Evolutionary conservation across 2,888 invertebrate species (phyloP).

Genomic region (Nomada fabriciana): DNA sequence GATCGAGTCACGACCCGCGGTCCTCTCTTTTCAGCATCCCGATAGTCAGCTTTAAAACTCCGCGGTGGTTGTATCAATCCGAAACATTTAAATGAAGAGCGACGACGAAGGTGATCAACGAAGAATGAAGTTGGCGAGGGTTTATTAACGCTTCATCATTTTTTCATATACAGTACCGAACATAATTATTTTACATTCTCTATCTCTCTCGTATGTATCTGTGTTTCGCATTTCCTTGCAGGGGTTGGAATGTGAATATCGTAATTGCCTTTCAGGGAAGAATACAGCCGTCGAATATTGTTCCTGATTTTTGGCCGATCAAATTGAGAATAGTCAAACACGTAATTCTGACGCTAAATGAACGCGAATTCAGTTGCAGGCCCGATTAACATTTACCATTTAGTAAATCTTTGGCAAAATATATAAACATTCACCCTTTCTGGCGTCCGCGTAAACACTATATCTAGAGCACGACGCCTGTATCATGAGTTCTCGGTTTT

Average conservation of each 20-base stretch:
- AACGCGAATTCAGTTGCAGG: too few relatives aligned
- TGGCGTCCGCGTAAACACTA: slow-evolving; percentile 4
- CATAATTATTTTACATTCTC: too few relatives aligned
- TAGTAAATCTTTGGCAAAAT: slow-evolving; percentile 21
- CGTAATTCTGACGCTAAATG: too few relatives aligned
- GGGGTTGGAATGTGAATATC: too few relatives aligned
- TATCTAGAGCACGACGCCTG: slow-evolving; percentile 24
- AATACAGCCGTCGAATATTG: too few relatives aligned
- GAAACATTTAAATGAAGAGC: slow-evolving; percentile 38
- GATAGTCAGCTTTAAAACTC: slow-evolving; percentile 33
- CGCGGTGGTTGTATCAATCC: slow-evolving; percentile 27
- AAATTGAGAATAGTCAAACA: too few relatives aligned
- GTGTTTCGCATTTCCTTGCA: too few relatives aligned
- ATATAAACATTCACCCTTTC: background rate
- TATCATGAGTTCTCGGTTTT: slow-evolving; percentile 12
- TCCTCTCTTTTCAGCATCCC: slow-evolving; percentile 2
- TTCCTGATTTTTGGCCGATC: too few relatives aligned
- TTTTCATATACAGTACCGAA: too few relatives aligned
- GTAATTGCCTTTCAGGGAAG: too few relatives aligned
- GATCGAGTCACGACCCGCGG: slow-evolving; percentile 43
- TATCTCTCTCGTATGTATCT: too few relatives aligned
- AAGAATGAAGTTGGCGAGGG: background rate
- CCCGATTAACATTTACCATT: slow-evolving; percentile 15
- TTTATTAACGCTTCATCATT: background rate
- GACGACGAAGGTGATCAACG: slow-evolving; percentile 12